Evolutionary conservation across 2,113 vertebrate species (phyloP), one percentile per base, ranked within the genome.

Genomic region (Cygnus buccinator): DNA sequence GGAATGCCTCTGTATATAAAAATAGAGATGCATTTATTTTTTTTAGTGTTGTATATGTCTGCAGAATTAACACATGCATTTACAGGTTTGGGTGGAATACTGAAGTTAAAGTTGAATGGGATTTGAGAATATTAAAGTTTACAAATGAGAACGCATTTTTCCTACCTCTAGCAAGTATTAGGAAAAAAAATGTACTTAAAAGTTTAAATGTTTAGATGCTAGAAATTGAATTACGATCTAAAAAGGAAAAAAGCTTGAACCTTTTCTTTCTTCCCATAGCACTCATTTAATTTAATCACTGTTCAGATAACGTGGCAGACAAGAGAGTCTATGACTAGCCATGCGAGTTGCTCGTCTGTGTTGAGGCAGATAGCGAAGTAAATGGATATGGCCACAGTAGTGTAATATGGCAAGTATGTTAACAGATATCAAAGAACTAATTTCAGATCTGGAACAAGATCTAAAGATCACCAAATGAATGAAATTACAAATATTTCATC

Each of bases 391-490:
- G 17, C 54, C 25, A 7, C 13, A 13, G 57, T 3, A 58, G 33
- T 15, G 79, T 11, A 63, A 25, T 11, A 3, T 39, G 44, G 13
- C 41, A 4, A 33, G 12, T n/a, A 39, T 76, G 80, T 58, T 67
- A 90, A 33, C 84, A 91, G 89, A 55, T 76, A 92, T 31, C 59
- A 39, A 10, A 85, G 92, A 79, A 14, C 61, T 90, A 2, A 22
- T 2, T 79, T 43, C 72, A 57, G 46, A 33, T 89, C 87, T 95
- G 82, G 48, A 82, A 25, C 63, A 14, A 28, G 61, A 89, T 52
- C 87, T 94, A 9, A 92, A 85, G 48, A 39, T 67, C 75, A 46
- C 29, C 37, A 55, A 35, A 39, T 62, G 62, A 88, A 39, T 84
- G 84, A 28, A 61, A 74, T 41, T 71, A 5, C 37, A 71, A 63